phyloP scores from a whole-genome alignment of 2,888 invertebrate species.

The Conops quadrifasciatus region DNA sequence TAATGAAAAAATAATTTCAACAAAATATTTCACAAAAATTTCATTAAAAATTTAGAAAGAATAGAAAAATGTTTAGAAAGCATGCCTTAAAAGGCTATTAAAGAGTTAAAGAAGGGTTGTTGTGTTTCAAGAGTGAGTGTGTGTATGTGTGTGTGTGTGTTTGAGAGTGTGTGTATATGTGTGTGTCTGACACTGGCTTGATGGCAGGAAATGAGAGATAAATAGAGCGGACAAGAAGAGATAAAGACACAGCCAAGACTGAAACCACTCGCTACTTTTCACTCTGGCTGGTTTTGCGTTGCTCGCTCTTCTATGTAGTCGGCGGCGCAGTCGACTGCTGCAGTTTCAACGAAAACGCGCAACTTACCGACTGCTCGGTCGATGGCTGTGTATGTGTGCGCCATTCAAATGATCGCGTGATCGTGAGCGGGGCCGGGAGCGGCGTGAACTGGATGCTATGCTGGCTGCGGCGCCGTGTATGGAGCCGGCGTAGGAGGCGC shows the following conservation, averaged over 20 bases:
- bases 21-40: not conserved
- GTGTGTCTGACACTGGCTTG: too few species aligned
- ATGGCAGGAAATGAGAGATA: not conserved
- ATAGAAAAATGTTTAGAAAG: slow-evolving; percentile 3
- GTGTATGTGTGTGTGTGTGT: slow-evolving; percentile 25
- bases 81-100: not conserved
- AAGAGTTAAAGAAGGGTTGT: not conserved
- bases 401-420: slow-evolving; percentile 73
- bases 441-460: slow-evolving; percentile 71
- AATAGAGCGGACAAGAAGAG: slow-evolving; percentile 14
- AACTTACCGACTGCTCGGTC: slow-evolving; percentile 79
- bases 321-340: not conserved
- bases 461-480: slow-evolving; percentile 70
- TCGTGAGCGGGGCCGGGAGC: slow-evolving; percentile 80
- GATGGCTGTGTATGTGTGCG: slow-evolving; percentile 66
- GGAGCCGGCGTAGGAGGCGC: slow-evolving; percentile 75
- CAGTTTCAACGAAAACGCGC: slow-evolving; percentile 23
- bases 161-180: slow-evolving; percentile 21
- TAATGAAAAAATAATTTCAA: not conserved
- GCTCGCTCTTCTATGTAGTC: not conserved
- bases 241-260: not conserved
- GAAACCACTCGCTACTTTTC: slow-evolving; percentile 34
- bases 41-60: not conserved
- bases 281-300: slow-evolving; percentile 10
- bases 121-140: slow-evolving; percentile 12